phyloP scores from a whole-genome alignment of 2,797 vertebrate species.

The Eurystomus glaucurus region DNA sequence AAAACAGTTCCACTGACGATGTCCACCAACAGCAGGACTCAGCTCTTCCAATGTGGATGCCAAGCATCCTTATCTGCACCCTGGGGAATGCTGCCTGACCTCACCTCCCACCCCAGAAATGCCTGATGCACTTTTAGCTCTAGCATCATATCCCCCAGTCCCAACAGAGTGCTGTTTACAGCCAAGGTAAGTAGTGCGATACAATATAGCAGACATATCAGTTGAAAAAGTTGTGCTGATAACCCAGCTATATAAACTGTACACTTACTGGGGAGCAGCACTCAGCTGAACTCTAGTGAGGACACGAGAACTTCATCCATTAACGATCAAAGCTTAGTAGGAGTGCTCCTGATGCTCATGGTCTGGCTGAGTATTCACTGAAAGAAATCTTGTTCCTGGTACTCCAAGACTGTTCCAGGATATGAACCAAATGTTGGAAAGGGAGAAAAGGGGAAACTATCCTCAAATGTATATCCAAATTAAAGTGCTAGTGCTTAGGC shows the following conservation, averaged over 20 bases:
- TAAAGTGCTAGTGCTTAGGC: neutral
- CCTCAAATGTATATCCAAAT: neutral
- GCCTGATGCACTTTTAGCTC: neutral
- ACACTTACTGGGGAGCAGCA: fast-evolving
- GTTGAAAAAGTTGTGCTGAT: neutral
- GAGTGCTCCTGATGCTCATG: neutral
- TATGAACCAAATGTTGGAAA: neutral
- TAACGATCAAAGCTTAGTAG: neutral
- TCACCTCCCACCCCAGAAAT: neutral
- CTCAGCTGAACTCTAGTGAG: neutral
- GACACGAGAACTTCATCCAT: neutral
- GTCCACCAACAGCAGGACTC: neutral
- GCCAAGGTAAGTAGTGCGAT: neutral
- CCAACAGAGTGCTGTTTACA: neutral
- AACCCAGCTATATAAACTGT: neutral
- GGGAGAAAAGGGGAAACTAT: neutral
- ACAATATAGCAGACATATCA: neutral
- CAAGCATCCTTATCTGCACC: fast-evolving
- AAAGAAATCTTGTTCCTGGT: neutral
- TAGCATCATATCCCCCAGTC: neutral
- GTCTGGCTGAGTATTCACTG: neutral
- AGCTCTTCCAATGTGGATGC: neutral
- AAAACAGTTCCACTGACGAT: neutral
- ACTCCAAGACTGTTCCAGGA: neutral
- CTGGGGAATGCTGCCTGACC: neutral